Conservation (phyloP, 1,140 invertebrate genomes). For the Diorhabda carinulata region DNA sequence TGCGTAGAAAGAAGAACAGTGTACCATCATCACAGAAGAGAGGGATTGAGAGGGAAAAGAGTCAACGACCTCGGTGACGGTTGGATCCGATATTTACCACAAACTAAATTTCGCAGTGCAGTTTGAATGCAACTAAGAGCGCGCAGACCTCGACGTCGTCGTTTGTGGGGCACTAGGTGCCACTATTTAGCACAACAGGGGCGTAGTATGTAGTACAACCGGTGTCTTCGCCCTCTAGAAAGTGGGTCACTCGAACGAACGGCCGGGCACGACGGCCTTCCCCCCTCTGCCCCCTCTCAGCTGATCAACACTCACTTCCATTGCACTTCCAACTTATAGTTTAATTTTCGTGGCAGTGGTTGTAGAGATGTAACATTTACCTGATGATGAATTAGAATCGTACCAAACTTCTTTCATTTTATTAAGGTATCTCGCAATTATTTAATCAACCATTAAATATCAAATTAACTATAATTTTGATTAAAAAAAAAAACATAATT, state of each 20-base stretch:
- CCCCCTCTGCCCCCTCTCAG: conserved; percentile 30
- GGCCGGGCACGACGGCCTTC: conserved; percentile 11
- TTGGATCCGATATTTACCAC: conserved; percentile 2
- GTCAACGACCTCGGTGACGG: conserved; percentile 33
- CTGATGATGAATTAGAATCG: conserved; percentile 27
- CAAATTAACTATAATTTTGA: neutral
- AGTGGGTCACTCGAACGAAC: conserved; percentile 28
- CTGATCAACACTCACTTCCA: conserved; percentile 26
- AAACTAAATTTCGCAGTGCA: conserved; percentile 23
- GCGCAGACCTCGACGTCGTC: neutral
- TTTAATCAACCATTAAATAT: no score
- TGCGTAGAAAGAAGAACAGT: conserved; percentile 33
- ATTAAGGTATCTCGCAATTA: conserved; percentile 11
- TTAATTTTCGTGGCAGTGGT: conserved; percentile 23
- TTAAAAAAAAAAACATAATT: neutral
- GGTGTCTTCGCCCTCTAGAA: conserved; percentile 32
- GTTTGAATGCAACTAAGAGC: conserved; percentile 7
- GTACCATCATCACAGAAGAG: conserved; percentile 29
- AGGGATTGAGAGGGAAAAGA: conserved; percentile 6
- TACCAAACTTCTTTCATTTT: conserved; percentile 18
- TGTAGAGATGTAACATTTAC: conserved; percentile 24
- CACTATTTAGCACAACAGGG: conserved; percentile 11
- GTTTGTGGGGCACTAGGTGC: conserved; percentile 11
- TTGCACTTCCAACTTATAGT: conserved; percentile 16
- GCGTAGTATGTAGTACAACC: conserved; percentile 15